phyloP scores from a whole-genome alignment of 2,797 vertebrate species.

The Numenius phaeopus region DNA sequence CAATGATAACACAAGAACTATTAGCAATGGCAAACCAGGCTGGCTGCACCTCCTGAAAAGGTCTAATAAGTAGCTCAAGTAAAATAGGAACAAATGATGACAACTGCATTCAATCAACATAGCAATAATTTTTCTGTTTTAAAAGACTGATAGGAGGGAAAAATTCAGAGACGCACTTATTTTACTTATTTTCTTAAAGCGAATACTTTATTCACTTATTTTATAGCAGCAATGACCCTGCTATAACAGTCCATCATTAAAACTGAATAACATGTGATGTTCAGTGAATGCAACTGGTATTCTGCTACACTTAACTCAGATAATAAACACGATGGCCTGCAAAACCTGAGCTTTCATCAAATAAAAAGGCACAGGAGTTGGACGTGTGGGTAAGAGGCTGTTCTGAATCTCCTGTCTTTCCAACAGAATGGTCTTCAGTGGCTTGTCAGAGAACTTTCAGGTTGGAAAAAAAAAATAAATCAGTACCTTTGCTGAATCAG shows the following conservation, averaged over 20 bases:
- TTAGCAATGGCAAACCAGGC: neutral
- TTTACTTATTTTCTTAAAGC: too few species aligned
- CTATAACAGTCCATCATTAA: neutral
- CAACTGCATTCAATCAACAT: neutral
- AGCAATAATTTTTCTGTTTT: neutral
- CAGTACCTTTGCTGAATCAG: conserved; percentile 91
- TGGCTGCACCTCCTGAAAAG: neutral
- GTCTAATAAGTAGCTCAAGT: neutral
- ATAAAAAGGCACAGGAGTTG: neutral
- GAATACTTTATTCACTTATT: too few species aligned
- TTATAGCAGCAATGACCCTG: neutral
- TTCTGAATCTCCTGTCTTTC: neutral
- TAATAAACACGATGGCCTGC: neutral
- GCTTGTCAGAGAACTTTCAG: neutral
- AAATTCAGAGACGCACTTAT: neutral
- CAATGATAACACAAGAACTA: neutral
- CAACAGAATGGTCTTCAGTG: neutral
- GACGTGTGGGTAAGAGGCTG: neutral
- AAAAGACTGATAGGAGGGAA: neutral
- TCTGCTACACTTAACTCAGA: neutral
- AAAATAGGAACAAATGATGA: neutral
- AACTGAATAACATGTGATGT: neutral
- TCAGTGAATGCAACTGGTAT: neutral
- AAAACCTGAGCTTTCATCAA: neutral
- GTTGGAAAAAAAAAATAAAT: neutral